Conservation (phyloP, 2,113 vertebrate species). For the Lasiurus borealis region DNA sequence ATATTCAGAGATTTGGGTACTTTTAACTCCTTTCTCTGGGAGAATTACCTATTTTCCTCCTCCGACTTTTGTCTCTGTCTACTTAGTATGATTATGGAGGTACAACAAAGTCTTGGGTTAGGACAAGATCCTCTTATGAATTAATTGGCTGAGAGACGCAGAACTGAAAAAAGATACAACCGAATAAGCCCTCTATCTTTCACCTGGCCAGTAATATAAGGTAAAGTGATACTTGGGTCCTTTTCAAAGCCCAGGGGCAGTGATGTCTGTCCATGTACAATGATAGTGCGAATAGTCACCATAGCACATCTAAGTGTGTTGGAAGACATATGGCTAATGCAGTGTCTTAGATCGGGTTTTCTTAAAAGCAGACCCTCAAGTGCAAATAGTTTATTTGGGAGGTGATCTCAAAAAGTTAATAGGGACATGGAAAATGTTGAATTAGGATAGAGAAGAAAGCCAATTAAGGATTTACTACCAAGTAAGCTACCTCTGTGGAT, state of each 20-base stretch:
- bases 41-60: not conserved
- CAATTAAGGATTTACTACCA: too few species aligned
- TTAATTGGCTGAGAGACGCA: not conserved
- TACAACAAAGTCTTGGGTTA: not conserved
- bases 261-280: not conserved
- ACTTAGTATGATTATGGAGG: not conserved
- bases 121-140: not conserved
- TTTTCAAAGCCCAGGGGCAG: not conserved
- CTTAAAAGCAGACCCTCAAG: not conserved
- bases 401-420: not conserved
- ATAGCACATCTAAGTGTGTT: rapidly evolving
- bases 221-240: not conserved
- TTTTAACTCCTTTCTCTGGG: not conserved
- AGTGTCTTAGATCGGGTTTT: not conserved
- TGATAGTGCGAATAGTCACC: not conserved
- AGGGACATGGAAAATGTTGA: not conserved
- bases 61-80: not conserved
- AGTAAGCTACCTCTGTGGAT: not conserved
- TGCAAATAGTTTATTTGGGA: not conserved
- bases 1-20: not conserved
- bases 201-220: not conserved
- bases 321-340: not conserved
- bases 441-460: not conserved
- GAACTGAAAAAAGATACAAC: not conserved
- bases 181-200: not conserved